Evolutionary conservation across 2,888 invertebrate species (phyloP), one percentile per base, ranked within the genome.

Genomic region (Trisateles emortualis): DNA sequence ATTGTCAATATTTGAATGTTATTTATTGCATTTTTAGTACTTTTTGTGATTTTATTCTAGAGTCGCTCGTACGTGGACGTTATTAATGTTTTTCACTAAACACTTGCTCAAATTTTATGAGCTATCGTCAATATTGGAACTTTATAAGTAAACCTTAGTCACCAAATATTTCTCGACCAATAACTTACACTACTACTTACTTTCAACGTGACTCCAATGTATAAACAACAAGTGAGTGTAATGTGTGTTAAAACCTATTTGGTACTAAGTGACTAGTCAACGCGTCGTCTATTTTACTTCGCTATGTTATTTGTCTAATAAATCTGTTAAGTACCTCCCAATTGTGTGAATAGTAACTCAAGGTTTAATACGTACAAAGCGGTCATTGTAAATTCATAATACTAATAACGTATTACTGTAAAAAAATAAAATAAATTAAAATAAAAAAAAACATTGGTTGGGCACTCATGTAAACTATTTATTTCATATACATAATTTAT

Each of bases 81-180:
- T 36, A 33, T 35, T 50, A 50, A 30, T 51, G 50, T 19, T 33
- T 11, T 35, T 49, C 35, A 41, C 47, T 38, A 42, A 68, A 62
- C 52, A 59, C 64, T 76, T 78, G 78, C 78, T 81, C 81, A 81
- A 81, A 72, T 74, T 72, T 55, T 72, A 68, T 69, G 56, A 71
- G 71, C 67, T 61, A 58, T 63, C 57, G 47, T 63, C 53, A 67
- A 68, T 65, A 33, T 33, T 33, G 29, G n/a, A 1, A 33, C 14
- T 33, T 14, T 14, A 33, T 13, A 33, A 33, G n/a, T 11, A 33
- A 6, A 5, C 14, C 5, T 33, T 10, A 29, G 33, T 14, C 33
- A 16, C 36, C 5, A 19, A 19, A 3, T 16, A n/a, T 36, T 36
- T 19, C n/a, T 16, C n/a, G n/a, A n/a, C 17, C n/a, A 36, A n/a